A percentile compares a stretch with the other conserved stretches of the same genome.
These are phyloP conservation scores for Vidua chalybeata DNA, from an alignment of 2,113 vertebrate genomes.

Conservation along the genomic window DNA sequence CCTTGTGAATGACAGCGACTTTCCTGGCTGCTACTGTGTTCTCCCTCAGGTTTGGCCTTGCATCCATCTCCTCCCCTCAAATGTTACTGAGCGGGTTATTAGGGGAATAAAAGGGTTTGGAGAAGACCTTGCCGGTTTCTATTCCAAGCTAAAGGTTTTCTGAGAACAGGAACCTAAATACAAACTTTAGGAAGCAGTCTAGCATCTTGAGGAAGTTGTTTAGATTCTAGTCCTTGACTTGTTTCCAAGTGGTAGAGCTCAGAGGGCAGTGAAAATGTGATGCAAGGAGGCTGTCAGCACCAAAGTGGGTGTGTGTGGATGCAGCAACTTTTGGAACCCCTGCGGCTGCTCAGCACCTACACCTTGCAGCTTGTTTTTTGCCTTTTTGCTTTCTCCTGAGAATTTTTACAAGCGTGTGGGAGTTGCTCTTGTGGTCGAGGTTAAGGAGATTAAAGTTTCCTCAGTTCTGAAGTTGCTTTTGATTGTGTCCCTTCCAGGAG, in stretches of 20 bases:
- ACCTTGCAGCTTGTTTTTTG: neutral
- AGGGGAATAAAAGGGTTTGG: no score
- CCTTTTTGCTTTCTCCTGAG: neutral
- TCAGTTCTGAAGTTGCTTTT: neutral
- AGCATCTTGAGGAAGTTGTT: no score
- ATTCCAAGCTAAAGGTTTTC: no score
- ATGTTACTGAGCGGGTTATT: neutral
- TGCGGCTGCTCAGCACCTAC: neutral
- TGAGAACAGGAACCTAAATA: no score
- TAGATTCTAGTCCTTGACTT: no score
- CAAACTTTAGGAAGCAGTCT: no score
- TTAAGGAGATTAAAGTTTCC: neutral
- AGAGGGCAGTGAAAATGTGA: no score
- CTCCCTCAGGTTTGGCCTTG: conserved; percentile 75
- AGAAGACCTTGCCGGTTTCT: no score
- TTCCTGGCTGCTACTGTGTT: conserved; percentile 76
- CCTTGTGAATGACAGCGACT: conserved; percentile 74
- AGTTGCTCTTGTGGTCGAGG: neutral
- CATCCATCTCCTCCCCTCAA: neutral
- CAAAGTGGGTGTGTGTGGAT: no score
- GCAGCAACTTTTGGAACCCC: no score
- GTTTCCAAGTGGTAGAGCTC: no score
- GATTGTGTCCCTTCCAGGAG: neutral
- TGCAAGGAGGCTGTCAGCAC: no score
- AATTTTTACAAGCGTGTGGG: neutral